Conservation (phyloP, 2,113 vertebrate species). For the Rhea americana region DNA sequence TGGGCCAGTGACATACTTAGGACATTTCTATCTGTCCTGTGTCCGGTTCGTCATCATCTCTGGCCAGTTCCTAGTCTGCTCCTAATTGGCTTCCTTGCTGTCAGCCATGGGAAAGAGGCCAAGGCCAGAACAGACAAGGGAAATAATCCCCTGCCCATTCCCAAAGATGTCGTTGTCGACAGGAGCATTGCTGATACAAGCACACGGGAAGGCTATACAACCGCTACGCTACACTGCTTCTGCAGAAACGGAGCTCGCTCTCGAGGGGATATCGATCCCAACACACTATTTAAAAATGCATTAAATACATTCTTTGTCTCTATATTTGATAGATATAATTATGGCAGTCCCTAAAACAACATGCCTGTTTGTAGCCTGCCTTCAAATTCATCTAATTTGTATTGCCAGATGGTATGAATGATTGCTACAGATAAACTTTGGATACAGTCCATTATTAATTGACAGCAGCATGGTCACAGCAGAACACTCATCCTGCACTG, state of each 20-base stretch:
- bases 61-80: constrained; percentile 29
- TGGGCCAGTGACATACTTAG: neutral
- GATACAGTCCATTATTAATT: constrained; percentile 72
- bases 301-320: constrained; percentile 39
- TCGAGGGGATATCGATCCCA: constrained; percentile 19
- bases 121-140: constrained; percentile 16
- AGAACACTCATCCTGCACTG: constrained; percentile 36
- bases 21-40: neutral
- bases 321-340: constrained; percentile 64
- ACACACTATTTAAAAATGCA: constrained; percentile 28
- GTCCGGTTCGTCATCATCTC: neutral
- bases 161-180: neutral
- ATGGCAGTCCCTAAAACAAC: constrained; percentile 63
- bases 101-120: constrained; percentile 37
- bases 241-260: neutral
- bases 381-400: constrained; percentile 73
- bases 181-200: neutral
- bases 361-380: constrained; percentile 62
- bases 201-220: fast-evolving
- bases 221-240: neutral
- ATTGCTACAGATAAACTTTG: constrained; percentile 74
- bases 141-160: constrained; percentile 17
- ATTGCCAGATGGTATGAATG: constrained; percentile 74
- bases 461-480: constrained; percentile 62
- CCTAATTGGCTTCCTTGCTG: constrained; percentile 25